A percentile compares a stretch with the other conserved stretches of the same genome.
phyloP scores from a whole-genome alignment of 1,140 invertebrate species.

The Cydia pomonella region DNA sequence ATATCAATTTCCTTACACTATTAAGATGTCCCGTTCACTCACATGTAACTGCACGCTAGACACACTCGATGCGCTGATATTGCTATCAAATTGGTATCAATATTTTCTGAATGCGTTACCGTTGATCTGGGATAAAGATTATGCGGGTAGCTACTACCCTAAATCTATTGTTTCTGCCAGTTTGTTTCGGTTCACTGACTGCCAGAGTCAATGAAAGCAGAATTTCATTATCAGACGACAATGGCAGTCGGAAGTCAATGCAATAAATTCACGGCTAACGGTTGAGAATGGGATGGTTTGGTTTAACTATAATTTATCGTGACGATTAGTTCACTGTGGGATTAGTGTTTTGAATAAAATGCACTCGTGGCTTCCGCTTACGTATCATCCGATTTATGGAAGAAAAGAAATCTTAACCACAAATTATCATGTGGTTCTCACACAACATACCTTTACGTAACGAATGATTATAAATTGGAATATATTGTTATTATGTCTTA shows the following conservation, averaged over 20 bases:
- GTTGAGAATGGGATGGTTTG: constrained; percentile 22
- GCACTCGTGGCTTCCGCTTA: too few species aligned
- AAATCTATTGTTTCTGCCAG: constrained; percentile 32
- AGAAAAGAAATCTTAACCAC: too few species aligned
- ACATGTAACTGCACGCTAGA: not conserved
- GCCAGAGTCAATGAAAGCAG: constrained; percentile 29
- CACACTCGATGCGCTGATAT: not conserved
- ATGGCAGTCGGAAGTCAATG: constrained; percentile 19
- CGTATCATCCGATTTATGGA: too few species aligned
- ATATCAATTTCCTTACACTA: too few species aligned
- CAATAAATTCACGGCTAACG: constrained; percentile 19
- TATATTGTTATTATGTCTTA: too few species aligned
- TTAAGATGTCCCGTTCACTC: too few species aligned
- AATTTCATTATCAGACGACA: constrained; percentile 29
- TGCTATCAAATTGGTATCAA: not conserved
- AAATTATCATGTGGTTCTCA: too few species aligned
- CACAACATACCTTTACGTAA: too few species aligned
- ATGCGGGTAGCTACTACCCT: constrained; percentile 17
- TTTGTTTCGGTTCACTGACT: constrained; percentile 20
- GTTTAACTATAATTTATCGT: constrained; percentile 9
- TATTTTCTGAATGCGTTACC: not conserved
- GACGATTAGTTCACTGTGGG: not conserved
- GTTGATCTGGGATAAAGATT: constrained; percentile 15
- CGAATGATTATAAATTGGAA: too few species aligned
- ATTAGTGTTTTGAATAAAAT: not conserved